A percentile compares a stretch with the other conserved stretches of the same genome.
Evolutionary conservation across 2,113 vertebrate genomes (phyloP).

Genomic region (Prolemur simus): DNA sequence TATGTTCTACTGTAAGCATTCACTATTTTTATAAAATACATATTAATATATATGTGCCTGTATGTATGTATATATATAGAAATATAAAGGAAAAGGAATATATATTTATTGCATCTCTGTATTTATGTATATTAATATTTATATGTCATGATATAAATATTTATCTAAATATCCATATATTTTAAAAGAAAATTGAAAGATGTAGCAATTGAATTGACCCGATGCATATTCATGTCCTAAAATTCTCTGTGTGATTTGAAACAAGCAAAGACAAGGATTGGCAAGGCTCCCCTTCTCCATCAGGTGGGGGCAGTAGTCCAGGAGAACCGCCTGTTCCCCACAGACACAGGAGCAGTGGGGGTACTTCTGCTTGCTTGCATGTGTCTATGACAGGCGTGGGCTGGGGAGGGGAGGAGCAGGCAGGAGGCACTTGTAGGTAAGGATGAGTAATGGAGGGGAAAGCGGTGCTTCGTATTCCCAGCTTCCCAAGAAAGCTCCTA

Average conservation of each 20-base stretch:
- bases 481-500: background rate
- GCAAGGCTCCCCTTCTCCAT: background rate
- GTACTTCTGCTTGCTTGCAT: rapidly evolving
- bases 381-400: rapidly evolving
- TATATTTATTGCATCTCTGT: background rate
- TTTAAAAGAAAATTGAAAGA: background rate
- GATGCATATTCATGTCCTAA: background rate
- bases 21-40: background rate
- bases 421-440: rapidly evolving
- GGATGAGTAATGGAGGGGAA: background rate
- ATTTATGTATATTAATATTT: background rate
- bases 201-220: background rate
- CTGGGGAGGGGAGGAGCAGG: background rate
- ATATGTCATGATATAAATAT: background rate
- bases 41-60: too few relatives aligned
- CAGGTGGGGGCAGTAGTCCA: background rate
- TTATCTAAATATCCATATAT: background rate
- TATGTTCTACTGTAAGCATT: background rate
- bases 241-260: background rate
- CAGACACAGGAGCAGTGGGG: rapidly evolving
- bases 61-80: background rate
- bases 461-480: background rate
- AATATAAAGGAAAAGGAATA: background rate
- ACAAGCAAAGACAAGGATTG: background rate
- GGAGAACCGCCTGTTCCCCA: background rate